phyloP scores from a whole-genome alignment of 2,888 invertebrate species.

The Geotrupes spiniger region DNA sequence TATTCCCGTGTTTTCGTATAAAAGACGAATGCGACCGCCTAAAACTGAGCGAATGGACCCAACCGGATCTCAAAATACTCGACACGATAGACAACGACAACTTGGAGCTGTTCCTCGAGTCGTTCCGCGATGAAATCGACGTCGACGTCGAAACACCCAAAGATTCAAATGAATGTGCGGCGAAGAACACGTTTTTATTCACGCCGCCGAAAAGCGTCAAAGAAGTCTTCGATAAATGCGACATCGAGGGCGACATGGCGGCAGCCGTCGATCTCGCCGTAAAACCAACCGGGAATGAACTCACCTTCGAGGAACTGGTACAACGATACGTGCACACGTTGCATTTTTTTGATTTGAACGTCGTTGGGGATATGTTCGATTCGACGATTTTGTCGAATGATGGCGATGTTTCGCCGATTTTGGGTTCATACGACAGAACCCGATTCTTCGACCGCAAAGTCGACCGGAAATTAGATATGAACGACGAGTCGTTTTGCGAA shows the following conservation, averaged over 20 bases:
- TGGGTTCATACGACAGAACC: constrained; percentile 9
- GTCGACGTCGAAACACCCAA: constrained; percentile 5
- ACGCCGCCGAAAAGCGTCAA: constrained; percentile 34
- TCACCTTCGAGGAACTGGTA: background rate
- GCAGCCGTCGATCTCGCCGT: background rate
- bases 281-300: background rate
- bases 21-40: constrained; percentile 10
- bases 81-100: constrained; percentile 33
- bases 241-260: constrained; percentile 1
- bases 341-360: constrained; percentile 32
- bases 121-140: constrained; percentile 16
- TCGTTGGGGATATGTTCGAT: constrained; percentile 29
- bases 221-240: constrained; percentile 29
- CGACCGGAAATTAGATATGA: background rate
- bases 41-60: constrained; percentile 22
- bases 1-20: constrained; percentile 48
- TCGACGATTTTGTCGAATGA: background rate
- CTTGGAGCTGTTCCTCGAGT: constrained; percentile 32
- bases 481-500: too few species aligned
- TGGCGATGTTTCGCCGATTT: constrained; percentile 14
- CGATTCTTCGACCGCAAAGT: constrained; percentile 12
- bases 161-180: background rate
- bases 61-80: constrained; percentile 32
- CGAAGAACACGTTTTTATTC: constrained; percentile 30
- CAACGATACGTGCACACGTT: constrained; percentile 10